Evolutionary conservation across 2,888 invertebrate species (phyloP).

Genomic region (Choreutis nemorana): DNA sequence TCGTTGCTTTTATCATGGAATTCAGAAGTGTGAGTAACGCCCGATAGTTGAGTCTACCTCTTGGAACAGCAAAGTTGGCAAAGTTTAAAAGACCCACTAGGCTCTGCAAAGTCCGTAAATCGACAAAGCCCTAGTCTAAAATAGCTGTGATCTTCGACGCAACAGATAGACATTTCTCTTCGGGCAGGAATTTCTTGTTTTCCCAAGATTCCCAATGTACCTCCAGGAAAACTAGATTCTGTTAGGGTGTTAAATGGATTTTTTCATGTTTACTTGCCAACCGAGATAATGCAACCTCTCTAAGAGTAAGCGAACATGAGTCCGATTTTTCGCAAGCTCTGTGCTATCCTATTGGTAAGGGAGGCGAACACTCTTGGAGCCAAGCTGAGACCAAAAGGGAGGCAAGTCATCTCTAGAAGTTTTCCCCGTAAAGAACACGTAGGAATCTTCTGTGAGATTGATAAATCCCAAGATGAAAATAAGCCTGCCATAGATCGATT

Average conservation of each 20-base stretch:
- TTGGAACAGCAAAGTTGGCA: constrained; percentile 5
- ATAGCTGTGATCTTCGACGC: not conserved
- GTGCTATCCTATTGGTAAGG: not conserved
- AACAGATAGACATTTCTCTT: not conserved
- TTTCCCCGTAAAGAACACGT: not conserved
- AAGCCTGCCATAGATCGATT: constrained; percentile 13
- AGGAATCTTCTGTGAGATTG: not conserved
- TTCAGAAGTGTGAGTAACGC: constrained; percentile 1
- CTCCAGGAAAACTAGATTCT: not conserved
- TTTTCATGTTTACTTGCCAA: not conserved
- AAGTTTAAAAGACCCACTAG: constrained; percentile 5
- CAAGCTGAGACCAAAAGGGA: not conserved
- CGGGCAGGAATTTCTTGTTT: not conserved
- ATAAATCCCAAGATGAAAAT: constrained; percentile 11
- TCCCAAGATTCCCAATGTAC: not conserved
- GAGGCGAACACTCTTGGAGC: not conserved
- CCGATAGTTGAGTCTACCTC: constrained; percentile 1
- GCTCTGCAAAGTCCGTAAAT: constrained; percentile 3
- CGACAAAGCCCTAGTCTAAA: not conserved
- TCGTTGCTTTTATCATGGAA: not conserved
- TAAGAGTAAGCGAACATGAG: not conserved
- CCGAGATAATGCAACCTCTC: not conserved
- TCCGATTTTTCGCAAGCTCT: not conserved
- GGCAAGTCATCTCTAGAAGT: not conserved
- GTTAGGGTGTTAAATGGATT: not conserved